Conservation (phyloP, 2,113 vertebrate genomes). For the Marcusenius ussheri region DNA sequence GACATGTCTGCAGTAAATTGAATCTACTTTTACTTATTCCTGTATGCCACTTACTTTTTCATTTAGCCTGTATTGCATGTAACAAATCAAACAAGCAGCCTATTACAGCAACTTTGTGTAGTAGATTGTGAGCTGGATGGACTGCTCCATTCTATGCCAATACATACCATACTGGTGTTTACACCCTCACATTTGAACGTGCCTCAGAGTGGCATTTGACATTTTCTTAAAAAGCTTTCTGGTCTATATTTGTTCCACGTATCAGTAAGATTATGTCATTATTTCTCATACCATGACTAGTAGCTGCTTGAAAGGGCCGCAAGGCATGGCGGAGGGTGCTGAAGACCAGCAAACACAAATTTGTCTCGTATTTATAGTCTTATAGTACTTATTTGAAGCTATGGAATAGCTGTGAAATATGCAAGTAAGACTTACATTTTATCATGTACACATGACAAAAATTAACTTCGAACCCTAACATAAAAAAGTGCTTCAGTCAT, state of each 20-base stretch:
- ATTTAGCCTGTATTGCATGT: background rate
- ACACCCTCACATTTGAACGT: background rate
- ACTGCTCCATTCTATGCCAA: background rate
- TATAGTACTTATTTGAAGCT: background rate
- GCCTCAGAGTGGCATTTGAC: background rate
- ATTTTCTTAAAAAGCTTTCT: background rate
- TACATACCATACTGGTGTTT: background rate
- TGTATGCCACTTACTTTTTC: background rate
- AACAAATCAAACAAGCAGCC: background rate
- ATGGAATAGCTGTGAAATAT: background rate
- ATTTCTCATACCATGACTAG: background rate
- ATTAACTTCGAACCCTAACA: background rate
- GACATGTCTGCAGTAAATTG: background rate
- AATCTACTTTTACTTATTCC: background rate
- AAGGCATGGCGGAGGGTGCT: background rate
- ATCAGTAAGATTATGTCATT: background rate
- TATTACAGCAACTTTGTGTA: background rate
- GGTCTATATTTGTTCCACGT: background rate
- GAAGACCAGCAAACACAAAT: background rate
- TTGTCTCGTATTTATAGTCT: background rate
- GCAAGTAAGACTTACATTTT: background rate
- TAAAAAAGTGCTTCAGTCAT: background rate
- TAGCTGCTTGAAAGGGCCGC: background rate
- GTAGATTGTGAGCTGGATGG: background rate
- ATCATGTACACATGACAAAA: background rate